Evolutionary conservation across 2,888 invertebrate genomes (phyloP), one percentile per base, ranked within the genome.

Genomic region (Dexiosoma caninum): DNA sequence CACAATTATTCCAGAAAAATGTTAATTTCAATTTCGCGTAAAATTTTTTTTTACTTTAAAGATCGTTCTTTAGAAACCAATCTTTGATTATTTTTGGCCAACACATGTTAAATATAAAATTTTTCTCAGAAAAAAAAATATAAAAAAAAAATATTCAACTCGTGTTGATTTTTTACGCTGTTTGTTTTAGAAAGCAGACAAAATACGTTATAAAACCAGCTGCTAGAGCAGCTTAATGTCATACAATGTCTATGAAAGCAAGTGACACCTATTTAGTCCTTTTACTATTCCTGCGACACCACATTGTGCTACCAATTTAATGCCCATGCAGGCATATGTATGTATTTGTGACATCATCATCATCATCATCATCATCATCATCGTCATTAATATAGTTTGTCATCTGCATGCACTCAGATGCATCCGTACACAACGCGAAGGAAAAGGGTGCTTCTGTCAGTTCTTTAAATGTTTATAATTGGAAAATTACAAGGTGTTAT

Each of bases 401-500:
- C 59, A 44, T 62, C 30, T 53, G 59, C 46, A 55, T 32, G 10
- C 35, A 44, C 30, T 44, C 35, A 32, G 30, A 35, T 42, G 32
- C 51, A 40, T 19, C 4, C 14, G 23, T 12, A 14, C 27, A 35
- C 44, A 23, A 7, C 30, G 32, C 57, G 12, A 60, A 51, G 12
- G 1, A n/a, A 62, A 59, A 64, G 77, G 62, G 21, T 67, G 70
- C 71, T 64, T 57, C 49, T 57, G 19, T 14, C 23, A 44, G 27
- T 35, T 44, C 8, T 12, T 44, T 74, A 70, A 78, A 67, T 66
- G 70, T 53, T 78, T 23, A 71, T 84, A 84, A 84, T 84, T 84
- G 83, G 78, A 83, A 84, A 85, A 84, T 83, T 82, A 83, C 78
- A 84, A 82, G 82, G 81, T 84, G 83, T 83, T 81, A 62, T 59